phyloP scores from a whole-genome alignment of 1,140 invertebrate genomes.

The Zelostemma sp. region DNA sequence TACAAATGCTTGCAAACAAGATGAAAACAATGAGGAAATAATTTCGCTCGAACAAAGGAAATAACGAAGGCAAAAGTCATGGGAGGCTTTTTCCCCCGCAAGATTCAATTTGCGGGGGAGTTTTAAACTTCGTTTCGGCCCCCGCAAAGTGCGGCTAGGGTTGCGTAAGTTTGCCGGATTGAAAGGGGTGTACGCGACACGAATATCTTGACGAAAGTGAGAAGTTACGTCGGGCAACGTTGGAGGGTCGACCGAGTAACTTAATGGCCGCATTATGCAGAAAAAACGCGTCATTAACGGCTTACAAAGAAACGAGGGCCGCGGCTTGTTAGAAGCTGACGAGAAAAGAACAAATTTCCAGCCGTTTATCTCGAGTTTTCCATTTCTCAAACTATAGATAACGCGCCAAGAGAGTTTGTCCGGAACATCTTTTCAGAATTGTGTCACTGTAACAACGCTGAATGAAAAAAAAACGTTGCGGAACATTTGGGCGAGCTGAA shows the following conservation, averaged over 20 bases:
- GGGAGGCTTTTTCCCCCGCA: slow-evolving; percentile 11
- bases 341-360: too few relatives aligned
- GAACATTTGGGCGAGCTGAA: too few relatives aligned
- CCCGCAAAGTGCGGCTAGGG: slow-evolving; percentile 7
- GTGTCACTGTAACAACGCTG: slow-evolving; percentile 26
- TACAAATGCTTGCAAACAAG: slow-evolving; percentile 13
- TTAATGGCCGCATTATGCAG: slow-evolving; percentile 29
- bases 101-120: slow-evolving; percentile 36
- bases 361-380: too few relatives aligned
- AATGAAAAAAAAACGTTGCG: too few relatives aligned
- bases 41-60: slow-evolving; percentile 14
- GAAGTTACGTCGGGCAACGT: slow-evolving; percentile 52
- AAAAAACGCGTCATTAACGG: slow-evolving; percentile 38
- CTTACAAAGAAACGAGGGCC: slow-evolving; percentile 15
- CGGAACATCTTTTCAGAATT: not conserved
- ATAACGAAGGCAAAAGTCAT: slow-evolving; percentile 25
- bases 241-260: slow-evolving; percentile 14
- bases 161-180: slow-evolving; percentile 1
- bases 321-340: too few relatives aligned
- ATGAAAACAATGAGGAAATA: slow-evolving; percentile 12
- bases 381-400: too few relatives aligned
- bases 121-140: slow-evolving; percentile 56
- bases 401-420: too few relatives aligned
- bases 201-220: slow-evolving; percentile 39
- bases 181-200: slow-evolving; percentile 41